A percentile compares a stretch with the other conserved stretches of the same genome.
Conservation (phyloP, 2,797 vertebrate species). For the Trachurus trachurus region DNA sequence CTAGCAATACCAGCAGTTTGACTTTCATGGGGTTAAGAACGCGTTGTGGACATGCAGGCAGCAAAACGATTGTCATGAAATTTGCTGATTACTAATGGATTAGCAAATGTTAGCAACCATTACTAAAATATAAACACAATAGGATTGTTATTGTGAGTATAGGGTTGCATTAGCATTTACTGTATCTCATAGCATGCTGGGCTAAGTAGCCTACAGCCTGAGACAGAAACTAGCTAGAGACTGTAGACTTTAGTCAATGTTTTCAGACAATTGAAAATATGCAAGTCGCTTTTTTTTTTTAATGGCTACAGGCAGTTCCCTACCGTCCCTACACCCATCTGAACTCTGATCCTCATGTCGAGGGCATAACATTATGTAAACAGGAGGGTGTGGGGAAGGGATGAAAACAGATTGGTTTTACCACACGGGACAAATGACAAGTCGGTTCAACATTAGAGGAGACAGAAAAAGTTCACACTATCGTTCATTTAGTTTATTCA, state of each 20-base stretch:
- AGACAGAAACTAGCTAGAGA: too few species aligned
- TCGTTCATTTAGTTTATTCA: slow-evolving; percentile 28
- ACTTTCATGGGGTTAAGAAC: too few species aligned
- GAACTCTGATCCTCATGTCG: background rate
- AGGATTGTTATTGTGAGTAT: background rate
- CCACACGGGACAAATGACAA: background rate
- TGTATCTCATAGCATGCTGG: background rate
- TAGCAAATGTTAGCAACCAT: background rate
- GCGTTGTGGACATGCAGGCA: too few species aligned
- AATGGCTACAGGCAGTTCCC: background rate
- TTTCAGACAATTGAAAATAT: too few species aligned
- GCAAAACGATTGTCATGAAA: background rate
- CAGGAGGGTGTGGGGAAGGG: too few species aligned
- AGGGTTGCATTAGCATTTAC: background rate
- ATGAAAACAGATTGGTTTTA: slow-evolving; percentile 3
- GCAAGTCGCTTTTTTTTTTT: background rate
- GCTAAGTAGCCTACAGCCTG: too few species aligned
- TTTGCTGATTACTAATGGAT: background rate
- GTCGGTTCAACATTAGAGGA: slow-evolving; percentile 6
- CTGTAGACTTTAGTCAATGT: too few species aligned
- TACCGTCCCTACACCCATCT: background rate
- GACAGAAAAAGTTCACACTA: slow-evolving; percentile 3
- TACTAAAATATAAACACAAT: background rate
- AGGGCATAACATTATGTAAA: background rate
- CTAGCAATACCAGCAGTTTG: too few species aligned